Evolutionary conservation across 2,113 vertebrate genomes (phyloP).

Genomic region (Proteles cristata): DNA sequence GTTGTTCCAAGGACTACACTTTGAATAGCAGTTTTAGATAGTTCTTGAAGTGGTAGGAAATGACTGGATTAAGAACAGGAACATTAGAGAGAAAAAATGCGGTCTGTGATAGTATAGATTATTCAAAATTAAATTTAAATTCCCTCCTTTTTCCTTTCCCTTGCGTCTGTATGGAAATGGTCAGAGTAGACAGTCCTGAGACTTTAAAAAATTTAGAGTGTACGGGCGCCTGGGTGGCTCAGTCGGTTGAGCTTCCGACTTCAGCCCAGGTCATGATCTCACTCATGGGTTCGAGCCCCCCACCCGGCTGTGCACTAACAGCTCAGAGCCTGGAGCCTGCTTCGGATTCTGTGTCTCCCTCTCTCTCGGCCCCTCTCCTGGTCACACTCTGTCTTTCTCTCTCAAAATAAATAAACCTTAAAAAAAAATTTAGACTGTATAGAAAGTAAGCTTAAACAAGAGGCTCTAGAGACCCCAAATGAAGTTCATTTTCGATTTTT

Average conservation of each 20-base stretch:
- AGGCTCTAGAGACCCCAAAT: background rate
- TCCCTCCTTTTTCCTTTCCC: background rate
- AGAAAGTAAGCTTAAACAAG: background rate
- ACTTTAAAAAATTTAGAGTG: background rate
- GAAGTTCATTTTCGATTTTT: background rate
- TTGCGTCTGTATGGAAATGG: background rate
- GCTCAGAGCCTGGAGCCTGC: too few species aligned
- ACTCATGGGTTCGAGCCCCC: too few species aligned
- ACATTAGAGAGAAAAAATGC: background rate
- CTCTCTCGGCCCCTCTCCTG: too few species aligned
- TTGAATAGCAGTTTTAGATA: background rate
- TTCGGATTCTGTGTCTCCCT: too few species aligned
- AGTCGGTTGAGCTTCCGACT: too few species aligned
- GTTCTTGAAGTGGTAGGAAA: background rate
- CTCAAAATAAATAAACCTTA: too few species aligned
- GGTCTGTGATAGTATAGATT: background rate
- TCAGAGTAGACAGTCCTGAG: background rate
- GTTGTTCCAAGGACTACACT: background rate
- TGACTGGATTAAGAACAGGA: background rate
- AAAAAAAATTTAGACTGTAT: background rate
- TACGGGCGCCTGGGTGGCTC: too few species aligned
- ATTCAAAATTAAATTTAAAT: conserved; percentile 12
- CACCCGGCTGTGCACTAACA: too few species aligned
- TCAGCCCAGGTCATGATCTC: too few species aligned
- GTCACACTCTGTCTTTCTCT: too few species aligned